Base-by-base conservation (phyloP, 2,797 vertebrate genomes). In the Peromyscus eremicus region DNA sequence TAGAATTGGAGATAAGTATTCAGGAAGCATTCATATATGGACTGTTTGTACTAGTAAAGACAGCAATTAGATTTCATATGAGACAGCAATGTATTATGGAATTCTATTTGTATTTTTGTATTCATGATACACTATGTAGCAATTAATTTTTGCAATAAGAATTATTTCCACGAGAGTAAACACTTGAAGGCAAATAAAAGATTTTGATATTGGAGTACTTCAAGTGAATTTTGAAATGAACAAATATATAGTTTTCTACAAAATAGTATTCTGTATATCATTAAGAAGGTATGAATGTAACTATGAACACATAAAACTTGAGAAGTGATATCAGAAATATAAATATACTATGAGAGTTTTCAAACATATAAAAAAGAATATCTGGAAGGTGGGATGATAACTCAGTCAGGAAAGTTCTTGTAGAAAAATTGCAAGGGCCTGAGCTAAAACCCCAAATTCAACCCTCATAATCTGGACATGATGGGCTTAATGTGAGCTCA, bases 351-450 rank as follows among this genome's bases (percentile, higher is more conserved):
- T n/a, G 6, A 52, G 13, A 70, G 4, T 52, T 52, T 32, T 52
- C 43, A 70, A 70, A 70, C 19, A 70, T 13, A 95, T 97, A 95
- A 88, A 92, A 7, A 97, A 97, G 97, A 80, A n/a, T 62, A 97
- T 62, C 87, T 57, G 52, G 14, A 71, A 71, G 23, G 29, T 6
- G 6, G 25, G 21, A 68, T 3, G 6, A 25, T 86, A 70, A 6
- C 10, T 68, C 32, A n/a, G 40, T 66, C 32, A 49, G 46, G 13
- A 86, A 52, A 52, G 43, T 86, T 12, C 6, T 70, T 70, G 43
- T 6, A n/a, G 32, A 52, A n/a, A 19, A 52, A 52, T 21, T 25
- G n/a, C 17, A 11, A 70, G 19, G 6, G 21, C 19, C 11, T 68
- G 83, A 52, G 8, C 43, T 52, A 34, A 32, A 52, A 10, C 19